Percentiles rank a stretch among this genome's conserved stretches.
phyloP scores from a whole-genome alignment of 2,888 invertebrate species.

The Pandemis heparana region DNA sequence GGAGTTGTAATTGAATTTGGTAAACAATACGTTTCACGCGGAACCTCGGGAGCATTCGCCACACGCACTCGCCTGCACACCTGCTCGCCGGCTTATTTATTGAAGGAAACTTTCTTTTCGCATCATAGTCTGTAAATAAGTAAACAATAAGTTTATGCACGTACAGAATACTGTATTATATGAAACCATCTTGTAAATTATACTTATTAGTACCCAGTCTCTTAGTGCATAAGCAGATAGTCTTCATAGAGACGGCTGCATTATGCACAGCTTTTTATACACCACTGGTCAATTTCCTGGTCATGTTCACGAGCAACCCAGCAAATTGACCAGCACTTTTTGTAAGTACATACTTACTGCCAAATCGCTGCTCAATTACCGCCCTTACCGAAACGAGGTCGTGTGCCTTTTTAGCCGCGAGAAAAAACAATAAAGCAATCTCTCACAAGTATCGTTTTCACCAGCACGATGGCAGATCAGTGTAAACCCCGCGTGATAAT shows the following conservation, averaged over 20 bases:
- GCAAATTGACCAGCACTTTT: neutral
- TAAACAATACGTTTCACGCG: conserved; percentile 76
- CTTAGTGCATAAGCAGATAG: no score
- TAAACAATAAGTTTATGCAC: neutral
- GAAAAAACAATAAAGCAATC: conserved; percentile 86
- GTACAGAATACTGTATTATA: neutral
- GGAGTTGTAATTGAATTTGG: conserved; percentile 50
- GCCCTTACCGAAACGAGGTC: conserved; percentile 63
- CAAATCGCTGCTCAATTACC: conserved; percentile 30
- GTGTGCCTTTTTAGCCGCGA: conserved; percentile 82
- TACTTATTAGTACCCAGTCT: no score
- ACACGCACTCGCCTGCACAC: conserved; percentile 64
- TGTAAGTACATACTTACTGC: neutral
- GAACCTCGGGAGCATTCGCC: conserved; percentile 60
- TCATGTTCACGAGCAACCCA: neutral
- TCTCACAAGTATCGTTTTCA: conserved; percentile 86
- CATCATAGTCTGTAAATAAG: neutral
- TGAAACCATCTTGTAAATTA: no score
- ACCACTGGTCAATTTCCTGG: neutral
- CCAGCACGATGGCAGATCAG: conserved; percentile 71
- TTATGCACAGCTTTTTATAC: neutral
- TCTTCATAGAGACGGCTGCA: no score
- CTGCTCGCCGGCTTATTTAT: conserved; percentile 65
- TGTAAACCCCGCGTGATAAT: conserved; percentile 78
- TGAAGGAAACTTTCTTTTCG: conserved; percentile 31